Conservation (phyloP, 64 coral and sea anemone species). For the Montipora foliosa region DNA sequence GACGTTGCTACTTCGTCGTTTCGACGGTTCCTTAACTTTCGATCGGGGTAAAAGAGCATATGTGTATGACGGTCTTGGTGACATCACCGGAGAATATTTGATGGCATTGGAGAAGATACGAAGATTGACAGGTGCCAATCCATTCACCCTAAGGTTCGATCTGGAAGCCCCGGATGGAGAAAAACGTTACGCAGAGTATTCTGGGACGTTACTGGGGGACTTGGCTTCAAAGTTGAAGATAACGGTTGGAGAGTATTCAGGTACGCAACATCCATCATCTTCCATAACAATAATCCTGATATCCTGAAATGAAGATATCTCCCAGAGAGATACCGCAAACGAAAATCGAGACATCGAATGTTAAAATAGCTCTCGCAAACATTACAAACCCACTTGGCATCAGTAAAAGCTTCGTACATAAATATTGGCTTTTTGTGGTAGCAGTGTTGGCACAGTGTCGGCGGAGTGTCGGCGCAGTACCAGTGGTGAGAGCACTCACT, state of each 20-base stretch:
- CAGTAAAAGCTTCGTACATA: too few species aligned
- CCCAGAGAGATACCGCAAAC: too few species aligned
- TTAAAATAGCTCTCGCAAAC: too few species aligned
- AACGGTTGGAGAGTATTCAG: constrained; percentile 29
- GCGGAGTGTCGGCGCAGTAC: too few species aligned
- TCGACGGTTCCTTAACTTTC: background rate
- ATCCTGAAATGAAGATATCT: background rate
- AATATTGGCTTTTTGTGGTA: too few species aligned
- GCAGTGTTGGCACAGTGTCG: too few species aligned
- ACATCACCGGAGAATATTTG: constrained; percentile 79
- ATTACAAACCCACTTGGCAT: too few species aligned
- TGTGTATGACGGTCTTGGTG: constrained; percentile 44
- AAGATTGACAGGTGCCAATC: background rate
- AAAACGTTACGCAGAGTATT: background rate
- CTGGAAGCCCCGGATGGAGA: constrained; percentile 69
- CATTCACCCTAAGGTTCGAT: constrained; percentile 55
- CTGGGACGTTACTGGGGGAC: background rate
- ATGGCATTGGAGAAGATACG: constrained; percentile 73
- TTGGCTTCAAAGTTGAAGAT: background rate
- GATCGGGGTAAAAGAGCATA: background rate
- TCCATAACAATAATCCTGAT: background rate
- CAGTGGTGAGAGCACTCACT: too few species aligned
- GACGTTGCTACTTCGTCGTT: background rate
- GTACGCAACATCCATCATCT: background rate
- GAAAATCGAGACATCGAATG: too few species aligned